A percentile compares a stretch with the other conserved stretches of the same genome.
Conservation (phyloP, 2,888 invertebrate species). For the Idaea straminata region DNA sequence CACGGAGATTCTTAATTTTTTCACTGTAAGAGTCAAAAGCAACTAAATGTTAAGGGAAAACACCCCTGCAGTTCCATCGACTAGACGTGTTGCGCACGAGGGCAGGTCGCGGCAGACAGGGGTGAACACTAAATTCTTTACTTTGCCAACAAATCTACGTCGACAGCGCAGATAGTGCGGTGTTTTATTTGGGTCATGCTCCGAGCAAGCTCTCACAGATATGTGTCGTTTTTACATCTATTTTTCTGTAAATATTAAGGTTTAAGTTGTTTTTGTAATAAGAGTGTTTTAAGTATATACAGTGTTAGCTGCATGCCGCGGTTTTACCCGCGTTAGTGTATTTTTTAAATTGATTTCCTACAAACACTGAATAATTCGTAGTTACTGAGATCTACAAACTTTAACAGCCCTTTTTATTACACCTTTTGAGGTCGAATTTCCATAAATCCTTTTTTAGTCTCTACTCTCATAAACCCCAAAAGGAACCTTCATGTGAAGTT, state of each 20-base stretch:
- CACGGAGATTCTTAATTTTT: too few species aligned
- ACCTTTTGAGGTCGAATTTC: too few species aligned
- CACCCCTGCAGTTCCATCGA: not conserved
- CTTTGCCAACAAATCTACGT: slow-evolving; percentile 56
- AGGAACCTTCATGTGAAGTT: too few species aligned
- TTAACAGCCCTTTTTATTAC: too few species aligned
- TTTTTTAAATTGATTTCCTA: too few species aligned
- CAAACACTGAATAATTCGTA: too few species aligned
- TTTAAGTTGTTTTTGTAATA: slow-evolving; percentile 11
- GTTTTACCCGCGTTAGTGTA: too few species aligned
- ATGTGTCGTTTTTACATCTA: slow-evolving; percentile 30
- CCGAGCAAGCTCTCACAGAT: slow-evolving; percentile 38
- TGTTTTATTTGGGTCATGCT: slow-evolving; percentile 65
- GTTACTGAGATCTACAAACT: too few species aligned
- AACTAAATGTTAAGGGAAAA: not conserved
- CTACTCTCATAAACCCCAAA: too few species aligned
- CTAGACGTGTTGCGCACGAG: slow-evolving; percentile 12
- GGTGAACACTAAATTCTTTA: slow-evolving; percentile 60
- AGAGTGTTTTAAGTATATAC: not conserved
- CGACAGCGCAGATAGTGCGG: slow-evolving; percentile 42
- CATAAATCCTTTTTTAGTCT: too few species aligned
- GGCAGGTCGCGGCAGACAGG: slow-evolving; percentile 45
- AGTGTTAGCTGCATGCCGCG: not conserved
- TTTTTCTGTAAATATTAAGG: slow-evolving; percentile 20
- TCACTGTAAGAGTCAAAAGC: too few species aligned